Conservation (phyloP, 2,888 invertebrate genomes). For the Trachelus troglodyta region DNA sequence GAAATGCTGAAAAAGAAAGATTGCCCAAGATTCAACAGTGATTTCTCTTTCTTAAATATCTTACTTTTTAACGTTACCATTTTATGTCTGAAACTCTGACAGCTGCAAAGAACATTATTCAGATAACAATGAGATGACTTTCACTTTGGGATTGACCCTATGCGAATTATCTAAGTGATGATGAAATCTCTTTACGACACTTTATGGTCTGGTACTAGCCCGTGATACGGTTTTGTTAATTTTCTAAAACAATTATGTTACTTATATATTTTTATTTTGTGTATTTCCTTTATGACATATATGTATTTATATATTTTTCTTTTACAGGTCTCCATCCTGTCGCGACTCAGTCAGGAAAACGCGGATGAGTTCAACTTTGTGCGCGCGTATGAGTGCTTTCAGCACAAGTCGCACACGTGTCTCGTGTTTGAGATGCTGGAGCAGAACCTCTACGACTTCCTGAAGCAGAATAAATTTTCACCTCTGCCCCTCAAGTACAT, state of each 20-base stretch:
- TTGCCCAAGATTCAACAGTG: background rate
- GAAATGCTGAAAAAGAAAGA: background rate
- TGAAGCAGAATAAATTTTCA: slow-evolving; percentile 99
- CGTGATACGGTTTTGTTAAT: background rate
- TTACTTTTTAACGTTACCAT: background rate
- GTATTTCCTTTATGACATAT: background rate
- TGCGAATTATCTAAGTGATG: slow-evolving; percentile 9
- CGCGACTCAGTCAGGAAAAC: slow-evolving; percentile 94
- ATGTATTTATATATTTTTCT: slow-evolving; percentile 15
- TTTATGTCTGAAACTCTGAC: background rate
- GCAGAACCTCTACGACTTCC: slow-evolving; percentile 99
- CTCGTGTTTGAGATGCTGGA: slow-evolving; percentile 99
- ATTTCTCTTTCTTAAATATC: background rate
- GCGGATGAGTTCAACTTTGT: slow-evolving; percentile 99
- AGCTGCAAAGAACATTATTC: background rate
- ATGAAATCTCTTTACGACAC: slow-evolving; percentile 16
- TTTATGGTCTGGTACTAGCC: background rate
- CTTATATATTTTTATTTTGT: background rate
- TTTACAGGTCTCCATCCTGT: slow-evolving; percentile 85
- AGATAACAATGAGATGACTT: background rate
- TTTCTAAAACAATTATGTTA: background rate
- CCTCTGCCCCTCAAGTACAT: slow-evolving; percentile 98
- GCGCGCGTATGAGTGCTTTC: slow-evolving; percentile 99
- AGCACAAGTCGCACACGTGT: slow-evolving; percentile 99
- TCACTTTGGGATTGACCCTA: background rate